Conservation (phyloP, 1,140 invertebrate genomes). For the Sinella curviseta region DNA sequence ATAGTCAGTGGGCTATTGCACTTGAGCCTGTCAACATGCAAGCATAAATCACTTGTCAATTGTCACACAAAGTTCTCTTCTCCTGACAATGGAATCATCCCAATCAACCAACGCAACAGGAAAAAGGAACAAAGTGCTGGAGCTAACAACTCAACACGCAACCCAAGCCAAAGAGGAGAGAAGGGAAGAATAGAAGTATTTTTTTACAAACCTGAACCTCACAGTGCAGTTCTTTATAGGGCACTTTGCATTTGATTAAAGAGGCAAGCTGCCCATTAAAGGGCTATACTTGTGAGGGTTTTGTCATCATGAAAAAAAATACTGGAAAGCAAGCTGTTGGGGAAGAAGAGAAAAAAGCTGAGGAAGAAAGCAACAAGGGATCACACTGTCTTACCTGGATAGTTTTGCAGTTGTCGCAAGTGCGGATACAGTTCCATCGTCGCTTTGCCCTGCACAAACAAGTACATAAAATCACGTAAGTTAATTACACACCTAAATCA, state of each 20-base stretch:
- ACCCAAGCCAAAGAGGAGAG: background rate
- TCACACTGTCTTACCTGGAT: slow-evolving; percentile 57
- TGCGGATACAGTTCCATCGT: slow-evolving; percentile 66
- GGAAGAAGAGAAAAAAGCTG: background rate
- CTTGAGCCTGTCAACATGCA: no score
- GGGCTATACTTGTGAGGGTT: slow-evolving; percentile 51
- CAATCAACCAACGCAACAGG: no score
- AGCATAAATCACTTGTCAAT: no score
- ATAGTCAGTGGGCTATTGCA: no score
- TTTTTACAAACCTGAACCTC: slow-evolving; percentile 25
- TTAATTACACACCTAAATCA: background rate
- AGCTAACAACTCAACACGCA: no score
- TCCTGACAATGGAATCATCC: no score
- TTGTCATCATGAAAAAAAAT: slow-evolving; percentile 34
- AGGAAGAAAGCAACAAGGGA: slow-evolving; percentile 27
- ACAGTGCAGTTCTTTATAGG: slow-evolving; percentile 66
- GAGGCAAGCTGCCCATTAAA: slow-evolving; percentile 56
- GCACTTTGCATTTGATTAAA: slow-evolving; percentile 59
- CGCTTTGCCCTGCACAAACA: slow-evolving; percentile 61
- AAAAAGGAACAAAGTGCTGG: no score
- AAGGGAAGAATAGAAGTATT: background rate
- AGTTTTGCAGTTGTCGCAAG: slow-evolving; percentile 61
- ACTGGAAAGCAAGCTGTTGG: background rate
- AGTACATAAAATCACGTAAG: slow-evolving; percentile 31
- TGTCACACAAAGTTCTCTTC: no score